Base-by-base conservation (phyloP, 2,113 vertebrate genomes). In the Typhlomys cinereus region DNA sequence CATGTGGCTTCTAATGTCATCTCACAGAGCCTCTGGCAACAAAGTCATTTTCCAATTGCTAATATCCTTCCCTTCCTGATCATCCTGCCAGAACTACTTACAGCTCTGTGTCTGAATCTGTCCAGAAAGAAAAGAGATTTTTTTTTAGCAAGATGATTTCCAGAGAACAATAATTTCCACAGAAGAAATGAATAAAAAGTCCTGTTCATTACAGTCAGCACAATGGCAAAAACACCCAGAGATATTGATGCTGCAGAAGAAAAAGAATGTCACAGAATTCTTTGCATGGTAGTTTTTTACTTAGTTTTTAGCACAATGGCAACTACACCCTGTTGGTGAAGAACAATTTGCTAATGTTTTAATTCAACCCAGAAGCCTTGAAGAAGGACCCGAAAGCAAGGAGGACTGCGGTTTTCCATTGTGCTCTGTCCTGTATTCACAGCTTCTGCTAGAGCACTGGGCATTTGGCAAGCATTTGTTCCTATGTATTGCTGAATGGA, bases 41-140 rank as follows among this genome's bases (percentile, higher is more conserved):
- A 83, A 81, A 83, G 67, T 46, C 89, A 83, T 83, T 95, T 95
- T 93, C 94, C 92, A 88, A 91, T 94, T 90, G 94, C 85, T 91
- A 87, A 95, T 94, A 92, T 91, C 67, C 81, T 92, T 86, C 88
- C 84, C 74, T 94, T 89, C 50, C 73, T 10, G 31, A 74, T 79
- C 81, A 73, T 71, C 90, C 96, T 96, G 95, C 95, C 95, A 96
- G 94, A 95, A 83, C 74, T 89, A 87, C 66, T 94, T 95, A 92
- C 79, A 85, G 79, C 41, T 48, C 86, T n/a, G 10, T 7, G 80
- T 86, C 94, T 94, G 92, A 92, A 70, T 84, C 75, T 85, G 50
- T n/a, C 87, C 93, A 95, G 96, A 95, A 94, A 95, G 96, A 95
- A 94, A 95, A 88, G 50, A 85, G 29, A 9, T n/a, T 27, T 29